Base-by-base conservation (phyloP, 1,140 invertebrate genomes). In the Drosophila simulans region DNA sequence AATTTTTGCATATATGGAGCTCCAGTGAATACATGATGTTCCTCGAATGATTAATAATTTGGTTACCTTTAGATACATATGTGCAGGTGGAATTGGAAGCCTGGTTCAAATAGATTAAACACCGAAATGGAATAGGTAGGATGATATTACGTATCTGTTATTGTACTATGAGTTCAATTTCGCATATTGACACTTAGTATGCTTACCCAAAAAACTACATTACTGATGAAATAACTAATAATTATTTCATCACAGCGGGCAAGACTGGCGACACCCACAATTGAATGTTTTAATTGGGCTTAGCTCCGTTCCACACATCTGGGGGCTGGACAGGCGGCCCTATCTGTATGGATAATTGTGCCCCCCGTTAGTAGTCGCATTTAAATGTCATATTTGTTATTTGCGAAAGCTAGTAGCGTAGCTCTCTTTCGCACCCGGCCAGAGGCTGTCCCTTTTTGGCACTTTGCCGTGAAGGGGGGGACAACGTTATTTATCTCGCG, bases 401-500 rank as follows among this genome's bases (percentile, higher is more conserved):
- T 76, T 55, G 78, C 59, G 17, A 68, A 54, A 15, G 1, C 45
- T 22, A 13, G 13, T 13, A 1, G 7, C 15, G 10, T 10, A 5
- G 3, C n/a, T 66, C 65, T 31, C 37, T 25, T 3, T 51, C 35
- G 8, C 42, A 22, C 55, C 12, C 13, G 7, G n/a, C 10, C 37
- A 5, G 13, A 2, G 40, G 13, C 49, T 12, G n/a, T 48, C 48
- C 53, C 55, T 42, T 34, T 69, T 35, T 13, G 15, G 4, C 55
- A 12, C 27, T 40, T 37, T 12, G 7, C 3, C 42, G 20, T n/a
- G 12, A 31, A 15, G 7, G 10, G 5, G 13, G 46, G 56, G 34
- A 49, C 43, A 54, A 45, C 59, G 42, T 46, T 72, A 56, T 80
- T 80, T 85, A 85, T 84, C 81, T 84, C 77, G 81, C 81, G 81